A percentile compares a stretch with the other conserved stretches of the same genome.
phyloP scores from a whole-genome alignment of 23 tunicate genomes.

The Trididemnum clinides region DNA sequence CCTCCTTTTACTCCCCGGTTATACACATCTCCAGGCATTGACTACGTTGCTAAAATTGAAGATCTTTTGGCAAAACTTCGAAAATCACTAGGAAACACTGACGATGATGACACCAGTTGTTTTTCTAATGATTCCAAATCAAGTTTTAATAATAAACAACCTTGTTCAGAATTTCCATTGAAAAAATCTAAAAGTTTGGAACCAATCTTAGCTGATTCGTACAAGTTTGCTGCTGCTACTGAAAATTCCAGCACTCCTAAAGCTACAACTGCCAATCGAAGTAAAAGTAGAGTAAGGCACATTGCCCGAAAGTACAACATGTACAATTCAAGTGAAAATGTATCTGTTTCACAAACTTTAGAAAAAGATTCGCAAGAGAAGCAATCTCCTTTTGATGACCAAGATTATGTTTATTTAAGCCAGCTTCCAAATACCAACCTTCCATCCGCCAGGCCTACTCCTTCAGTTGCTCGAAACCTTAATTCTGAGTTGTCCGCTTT shows the following conservation, averaged over 20 bases:
- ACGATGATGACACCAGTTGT: neutral
- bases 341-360: neutral
- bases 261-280: slow-evolving; percentile 3
- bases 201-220: neutral
- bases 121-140: neutral
- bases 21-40: slow-evolving; percentile 21
- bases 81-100: slow-evolving; percentile 19
- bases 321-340: slow-evolving; percentile 68
- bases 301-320: slow-evolving; percentile 75
- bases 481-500: neutral
- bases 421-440: neutral
- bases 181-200: slow-evolving; percentile 19
- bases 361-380: neutral
- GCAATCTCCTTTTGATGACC: neutral
- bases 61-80: slow-evolving; percentile 52
- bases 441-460: neutral
- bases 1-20: neutral
- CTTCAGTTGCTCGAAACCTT: no score
- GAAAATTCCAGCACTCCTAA: neutral
- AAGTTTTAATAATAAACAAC: neutral
- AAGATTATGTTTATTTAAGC: slow-evolving; percentile 60
- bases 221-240: neutral
- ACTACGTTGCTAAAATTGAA: slow-evolving; percentile 50
- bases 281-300: slow-evolving; percentile 63
- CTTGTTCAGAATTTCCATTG: neutral